These are phyloP conservation scores for Tuta absoluta DNA, from an alignment of 2,888 invertebrate species.

Conservation along the genomic window DNA sequence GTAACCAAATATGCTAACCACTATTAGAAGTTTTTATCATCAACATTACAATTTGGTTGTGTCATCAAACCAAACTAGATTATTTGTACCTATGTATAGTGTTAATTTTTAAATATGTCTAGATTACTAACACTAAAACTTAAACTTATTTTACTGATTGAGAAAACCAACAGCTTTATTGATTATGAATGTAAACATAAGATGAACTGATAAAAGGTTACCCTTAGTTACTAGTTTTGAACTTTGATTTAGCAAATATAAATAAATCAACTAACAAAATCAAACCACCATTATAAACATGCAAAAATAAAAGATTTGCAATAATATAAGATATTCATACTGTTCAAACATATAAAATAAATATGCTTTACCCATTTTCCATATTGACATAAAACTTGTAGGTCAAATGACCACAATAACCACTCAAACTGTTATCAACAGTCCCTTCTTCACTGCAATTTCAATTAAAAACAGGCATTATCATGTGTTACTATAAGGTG, in stretches of 20 bases:
- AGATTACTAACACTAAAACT: too few relatives aligned
- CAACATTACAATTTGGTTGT: neutral
- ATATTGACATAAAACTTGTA: conserved; percentile 14
- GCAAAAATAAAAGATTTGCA: neutral
- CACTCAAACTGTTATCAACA: conserved; percentile 23
- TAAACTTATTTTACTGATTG: too few relatives aligned
- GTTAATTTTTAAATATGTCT: too few relatives aligned
- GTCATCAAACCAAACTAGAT: neutral
- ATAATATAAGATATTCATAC: neutral
- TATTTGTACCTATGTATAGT: neutral
- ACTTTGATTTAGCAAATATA: too few relatives aligned
- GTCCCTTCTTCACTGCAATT: conserved; percentile 9
- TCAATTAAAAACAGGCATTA: conserved; percentile 15
- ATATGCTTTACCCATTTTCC: conserved; percentile 14
- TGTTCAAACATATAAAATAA: neutral
- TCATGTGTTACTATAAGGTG: neutral
- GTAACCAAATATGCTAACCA: conserved; percentile 10
- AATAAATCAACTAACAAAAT: too few relatives aligned
- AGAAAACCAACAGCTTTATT: too few relatives aligned
- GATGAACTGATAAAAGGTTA: too few relatives aligned
- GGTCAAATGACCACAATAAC: conserved; percentile 23
- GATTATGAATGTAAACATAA: too few relatives aligned
- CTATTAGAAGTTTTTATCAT: conserved; percentile 2
- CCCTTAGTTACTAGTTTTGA: too few relatives aligned
- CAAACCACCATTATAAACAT: too few relatives aligned